Evolutionary conservation across 2,797 vertebrate species (phyloP).

Genomic region (Scomberomorus guttatus): DNA sequence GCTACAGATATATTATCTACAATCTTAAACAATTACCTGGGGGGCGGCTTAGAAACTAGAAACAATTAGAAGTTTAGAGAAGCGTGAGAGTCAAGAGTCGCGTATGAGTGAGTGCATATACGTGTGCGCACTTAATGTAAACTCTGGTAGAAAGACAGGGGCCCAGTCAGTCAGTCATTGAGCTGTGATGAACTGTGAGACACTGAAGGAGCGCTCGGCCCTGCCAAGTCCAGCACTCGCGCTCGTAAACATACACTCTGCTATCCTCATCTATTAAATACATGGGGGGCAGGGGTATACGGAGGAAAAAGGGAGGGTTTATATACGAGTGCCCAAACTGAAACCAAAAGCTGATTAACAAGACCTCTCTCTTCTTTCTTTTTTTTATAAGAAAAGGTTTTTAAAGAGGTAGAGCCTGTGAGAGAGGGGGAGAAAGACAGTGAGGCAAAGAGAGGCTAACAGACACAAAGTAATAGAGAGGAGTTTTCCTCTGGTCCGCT

Average conservation of each 20-base stretch:
- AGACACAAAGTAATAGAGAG: conserved; percentile 22
- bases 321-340: conserved; percentile 52
- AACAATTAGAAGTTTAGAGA: conserved; percentile 43
- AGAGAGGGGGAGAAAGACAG: background rate
- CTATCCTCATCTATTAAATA: conserved; percentile 77
- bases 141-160: conserved; percentile 59
- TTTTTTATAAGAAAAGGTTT: conserved; percentile 53
- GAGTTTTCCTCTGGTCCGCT: conserved; percentile 1
- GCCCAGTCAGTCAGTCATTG: conserved; percentile 70
- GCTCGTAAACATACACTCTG: conserved; percentile 78
- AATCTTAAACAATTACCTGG: conserved; percentile 55
- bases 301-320: conserved; percentile 38
- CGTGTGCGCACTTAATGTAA: conserved; percentile 59
- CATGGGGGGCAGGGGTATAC: conserved; percentile 41
- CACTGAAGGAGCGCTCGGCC: conserved; percentile 65
- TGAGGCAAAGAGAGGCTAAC: background rate
- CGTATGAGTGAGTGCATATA: conserved; percentile 32
- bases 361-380: conserved; percentile 53
- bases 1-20: conserved; percentile 40
- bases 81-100: conserved; percentile 19
- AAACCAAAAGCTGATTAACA: conserved; percentile 68
- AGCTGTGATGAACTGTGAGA: conserved; percentile 78
- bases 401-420: conserved; percentile 22
- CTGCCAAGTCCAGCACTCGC: conserved; percentile 72
- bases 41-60: conserved; percentile 31